Evolutionary conservation across 53 echinoderm and acorn worm genomes (phyloP).

Genomic region (Holothuria scabra): DNA sequence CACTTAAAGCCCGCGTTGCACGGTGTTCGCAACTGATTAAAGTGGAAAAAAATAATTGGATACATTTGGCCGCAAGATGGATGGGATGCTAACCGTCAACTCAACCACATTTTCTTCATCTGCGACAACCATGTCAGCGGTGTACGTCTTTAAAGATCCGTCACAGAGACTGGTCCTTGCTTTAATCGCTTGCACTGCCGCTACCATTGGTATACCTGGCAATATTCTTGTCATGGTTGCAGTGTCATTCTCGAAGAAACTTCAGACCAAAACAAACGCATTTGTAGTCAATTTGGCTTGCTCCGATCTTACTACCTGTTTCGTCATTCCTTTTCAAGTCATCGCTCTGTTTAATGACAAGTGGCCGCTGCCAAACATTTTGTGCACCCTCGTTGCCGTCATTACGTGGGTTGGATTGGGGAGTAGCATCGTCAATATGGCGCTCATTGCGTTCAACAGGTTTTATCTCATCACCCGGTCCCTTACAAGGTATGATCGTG

Average conservation of each 20-base stretch:
- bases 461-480: slow-evolving; percentile 56
- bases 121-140: not conserved
- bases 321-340: slow-evolving; percentile 65
- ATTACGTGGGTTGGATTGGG: slow-evolving; percentile 57
- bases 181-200: slow-evolving; percentile 56
- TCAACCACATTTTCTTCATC: not conserved
- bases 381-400: slow-evolving; percentile 55
- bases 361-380: slow-evolving; percentile 61
- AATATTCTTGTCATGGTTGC: slow-evolving; percentile 82
- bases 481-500: slow-evolving; percentile 15
- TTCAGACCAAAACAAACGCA: slow-evolving; percentile 87
- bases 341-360: slow-evolving; percentile 67
- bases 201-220: slow-evolving; percentile 66
- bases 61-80: too few relatives aligned
- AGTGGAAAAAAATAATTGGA: too few relatives aligned
- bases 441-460: slow-evolving; percentile 58
- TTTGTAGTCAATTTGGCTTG: slow-evolving; percentile 92
- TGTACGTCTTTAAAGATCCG: slow-evolving; percentile 66
- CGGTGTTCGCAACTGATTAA: too few relatives aligned
- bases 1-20: too few relatives aligned
- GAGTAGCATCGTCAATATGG: slow-evolving; percentile 57
- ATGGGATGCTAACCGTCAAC: too few relatives aligned
- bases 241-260: slow-evolving; percentile 71
- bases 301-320: slow-evolving; percentile 75
- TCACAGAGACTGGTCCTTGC: slow-evolving; percentile 70